Conservation (phyloP, 2,113 vertebrate species). For the Brachyistius frenatus region DNA sequence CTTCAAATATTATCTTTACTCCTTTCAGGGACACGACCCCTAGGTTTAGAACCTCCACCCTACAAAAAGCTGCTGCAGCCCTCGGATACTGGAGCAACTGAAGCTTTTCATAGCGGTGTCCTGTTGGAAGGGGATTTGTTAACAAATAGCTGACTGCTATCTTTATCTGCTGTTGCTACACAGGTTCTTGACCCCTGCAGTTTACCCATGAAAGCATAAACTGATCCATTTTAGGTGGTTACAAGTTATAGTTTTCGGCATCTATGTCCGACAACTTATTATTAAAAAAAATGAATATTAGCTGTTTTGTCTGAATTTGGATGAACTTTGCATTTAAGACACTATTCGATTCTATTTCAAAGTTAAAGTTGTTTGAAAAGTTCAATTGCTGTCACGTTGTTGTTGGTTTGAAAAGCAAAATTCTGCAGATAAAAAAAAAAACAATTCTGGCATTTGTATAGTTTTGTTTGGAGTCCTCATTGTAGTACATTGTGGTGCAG, state of each 20-base stretch:
- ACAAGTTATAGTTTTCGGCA: no score
- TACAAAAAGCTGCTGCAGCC: slow-evolving; percentile 14
- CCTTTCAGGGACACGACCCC: background rate
- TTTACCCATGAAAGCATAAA: background rate
- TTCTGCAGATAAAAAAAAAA: slow-evolving; percentile 19
- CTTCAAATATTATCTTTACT: background rate
- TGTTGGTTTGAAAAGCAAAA: no score
- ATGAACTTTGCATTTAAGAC: background rate
- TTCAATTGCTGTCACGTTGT: no score
- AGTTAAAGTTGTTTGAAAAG: no score
- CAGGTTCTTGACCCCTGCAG: slow-evolving; percentile 5
- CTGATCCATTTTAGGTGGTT: no score
- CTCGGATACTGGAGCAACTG: slow-evolving; percentile 3
- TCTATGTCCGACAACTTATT: no score
- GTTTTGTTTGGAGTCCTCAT: background rate
- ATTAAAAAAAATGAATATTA: background rate
- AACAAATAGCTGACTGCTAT: slow-evolving; percentile 52
- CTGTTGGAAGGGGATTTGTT: slow-evolving; percentile 42
- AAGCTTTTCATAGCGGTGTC: slow-evolving; percentile 50
- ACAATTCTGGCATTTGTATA: background rate
- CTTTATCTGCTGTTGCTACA: slow-evolving; percentile 64
- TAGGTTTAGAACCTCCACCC: background rate
- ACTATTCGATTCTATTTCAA: no score
- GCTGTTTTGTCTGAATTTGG: background rate
- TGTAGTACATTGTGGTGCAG: background rate